phyloP scores from a whole-genome alignment of 2,888 invertebrate genomes.

The Scaptomyza cyrtandrae region DNA sequence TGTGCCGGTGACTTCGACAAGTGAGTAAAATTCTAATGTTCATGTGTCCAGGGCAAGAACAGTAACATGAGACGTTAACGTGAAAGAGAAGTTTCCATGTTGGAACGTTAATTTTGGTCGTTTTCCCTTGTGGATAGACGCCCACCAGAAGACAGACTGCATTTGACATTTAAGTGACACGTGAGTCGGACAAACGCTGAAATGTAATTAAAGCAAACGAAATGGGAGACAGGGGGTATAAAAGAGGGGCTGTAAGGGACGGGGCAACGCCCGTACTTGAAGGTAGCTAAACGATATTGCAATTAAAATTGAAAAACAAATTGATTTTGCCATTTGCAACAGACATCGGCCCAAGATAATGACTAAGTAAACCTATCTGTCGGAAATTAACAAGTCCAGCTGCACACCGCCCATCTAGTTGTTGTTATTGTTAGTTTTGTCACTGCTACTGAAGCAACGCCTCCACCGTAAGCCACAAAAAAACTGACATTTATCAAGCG shows the following conservation, averaged over 20 bases:
- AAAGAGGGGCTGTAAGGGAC: conserved; percentile 2
- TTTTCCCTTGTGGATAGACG: conserved; percentile 21
- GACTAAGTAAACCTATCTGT: conserved; percentile 57
- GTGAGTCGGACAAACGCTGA: conserved; percentile 43
- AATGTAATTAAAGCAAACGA: conserved; percentile 58
- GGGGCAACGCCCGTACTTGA: conserved; percentile 37
- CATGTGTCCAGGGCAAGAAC: conserved; percentile 24
- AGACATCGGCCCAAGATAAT: conserved; percentile 46
- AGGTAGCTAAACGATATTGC: conserved; percentile 60
- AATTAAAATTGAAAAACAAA: conserved; percentile 70
- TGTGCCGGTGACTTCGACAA: conserved; percentile 33
- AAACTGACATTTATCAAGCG: conserved; percentile 61
- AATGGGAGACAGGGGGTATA: conserved; percentile 1
- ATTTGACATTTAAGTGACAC: conserved; percentile 75
- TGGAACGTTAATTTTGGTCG: conserved; percentile 28
- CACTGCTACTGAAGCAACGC: background rate
- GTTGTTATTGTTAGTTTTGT: background rate
- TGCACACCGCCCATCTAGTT: conserved; percentile 7
- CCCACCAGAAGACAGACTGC: conserved; percentile 36
- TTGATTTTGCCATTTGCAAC: conserved; percentile 70
- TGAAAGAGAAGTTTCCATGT: conserved; percentile 22
- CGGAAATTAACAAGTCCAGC: conserved; percentile 53
- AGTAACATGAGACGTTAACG: conserved; percentile 11
- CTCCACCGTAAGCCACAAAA: background rate
- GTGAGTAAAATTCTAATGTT: conserved; percentile 52